phyloP scores from a whole-genome alignment of 2,113 vertebrate genomes.

The Ceyx melanurus region DNA sequence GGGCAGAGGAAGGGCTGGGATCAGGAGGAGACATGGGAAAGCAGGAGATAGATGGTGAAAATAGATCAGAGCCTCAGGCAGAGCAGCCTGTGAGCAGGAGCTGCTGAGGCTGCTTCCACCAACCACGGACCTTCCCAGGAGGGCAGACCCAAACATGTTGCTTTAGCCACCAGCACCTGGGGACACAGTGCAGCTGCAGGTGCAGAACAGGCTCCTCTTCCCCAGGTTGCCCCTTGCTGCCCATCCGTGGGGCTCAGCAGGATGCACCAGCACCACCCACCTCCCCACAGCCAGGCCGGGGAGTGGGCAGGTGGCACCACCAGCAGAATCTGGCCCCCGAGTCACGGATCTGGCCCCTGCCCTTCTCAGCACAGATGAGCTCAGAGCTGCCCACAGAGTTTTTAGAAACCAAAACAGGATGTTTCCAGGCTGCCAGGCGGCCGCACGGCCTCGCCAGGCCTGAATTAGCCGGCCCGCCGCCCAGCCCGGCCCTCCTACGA shows the following conservation, averaged over 20 bases:
- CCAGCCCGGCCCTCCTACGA: conserved; percentile 56
- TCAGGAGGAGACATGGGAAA: neutral
- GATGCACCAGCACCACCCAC: neutral
- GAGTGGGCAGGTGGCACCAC: neutral
- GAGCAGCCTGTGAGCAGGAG: neutral
- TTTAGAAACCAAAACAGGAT: conserved; percentile 67
- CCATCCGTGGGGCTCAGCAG: accelerated
- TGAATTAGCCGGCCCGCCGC: conserved; percentile 16
- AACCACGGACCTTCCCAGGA: neutral
- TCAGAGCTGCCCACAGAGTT: neutral
- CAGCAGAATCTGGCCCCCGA: accelerated
- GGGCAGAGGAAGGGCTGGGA: conserved; percentile 19
- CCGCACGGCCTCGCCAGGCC: conserved; percentile 9
- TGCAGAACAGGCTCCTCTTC: neutral
- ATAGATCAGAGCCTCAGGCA: conserved; percentile 25
- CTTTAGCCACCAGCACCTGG: neutral
- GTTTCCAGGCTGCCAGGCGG: conserved; percentile 21
- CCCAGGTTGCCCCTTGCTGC: neutral
- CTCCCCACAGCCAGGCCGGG: neutral
- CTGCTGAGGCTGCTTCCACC: accelerated
- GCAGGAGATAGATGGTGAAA: neutral
- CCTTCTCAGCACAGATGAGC: conserved; percentile 21
- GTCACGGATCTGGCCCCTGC: neutral
- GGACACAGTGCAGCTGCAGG: neutral
- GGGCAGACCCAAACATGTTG: neutral